phyloP scores from a whole-genome alignment of 2,113 vertebrate genomes.

The Tachuris rubrigastra region DNA sequence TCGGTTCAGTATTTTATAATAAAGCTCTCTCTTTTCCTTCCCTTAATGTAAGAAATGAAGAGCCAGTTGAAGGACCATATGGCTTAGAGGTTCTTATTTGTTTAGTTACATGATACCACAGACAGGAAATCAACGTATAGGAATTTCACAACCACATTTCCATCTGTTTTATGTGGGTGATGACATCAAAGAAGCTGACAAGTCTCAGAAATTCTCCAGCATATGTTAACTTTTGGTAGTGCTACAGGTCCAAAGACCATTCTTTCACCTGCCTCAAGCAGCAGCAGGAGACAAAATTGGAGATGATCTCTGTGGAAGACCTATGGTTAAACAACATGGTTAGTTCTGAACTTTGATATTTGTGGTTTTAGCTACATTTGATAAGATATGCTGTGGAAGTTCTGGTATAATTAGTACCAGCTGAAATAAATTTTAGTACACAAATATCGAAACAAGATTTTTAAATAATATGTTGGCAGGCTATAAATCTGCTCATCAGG shows the following conservation, averaged over 20 bases:
- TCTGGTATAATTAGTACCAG: constrained; percentile 21
- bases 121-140: constrained; percentile 57
- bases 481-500: constrained; percentile 44
- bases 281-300: neutral
- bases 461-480: neutral
- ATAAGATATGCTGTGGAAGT: neutral
- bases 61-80: constrained; percentile 25
- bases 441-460: constrained; percentile 18
- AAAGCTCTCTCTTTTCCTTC: neutral
- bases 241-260: constrained; percentile 3
- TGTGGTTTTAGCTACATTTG: neutral
- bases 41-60: neutral
- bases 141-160: constrained; percentile 50
- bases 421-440: constrained; percentile 6
- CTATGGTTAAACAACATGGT: neutral
- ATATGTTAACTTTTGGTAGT: constrained; percentile 39
- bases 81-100: constrained; percentile 50
- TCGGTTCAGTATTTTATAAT: neutral
- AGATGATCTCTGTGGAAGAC: neutral
- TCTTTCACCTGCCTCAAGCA: constrained; percentile 10
- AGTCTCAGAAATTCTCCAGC: constrained; percentile 35
- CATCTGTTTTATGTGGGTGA: constrained; percentile 61
- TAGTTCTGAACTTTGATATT: neutral
- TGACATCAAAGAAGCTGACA: constrained; percentile 45
- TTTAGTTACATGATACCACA: constrained; percentile 56